Evolutionary conservation across 2,797 vertebrate genomes (phyloP).

Genomic region (Scolopax bukidnonensis): DNA sequence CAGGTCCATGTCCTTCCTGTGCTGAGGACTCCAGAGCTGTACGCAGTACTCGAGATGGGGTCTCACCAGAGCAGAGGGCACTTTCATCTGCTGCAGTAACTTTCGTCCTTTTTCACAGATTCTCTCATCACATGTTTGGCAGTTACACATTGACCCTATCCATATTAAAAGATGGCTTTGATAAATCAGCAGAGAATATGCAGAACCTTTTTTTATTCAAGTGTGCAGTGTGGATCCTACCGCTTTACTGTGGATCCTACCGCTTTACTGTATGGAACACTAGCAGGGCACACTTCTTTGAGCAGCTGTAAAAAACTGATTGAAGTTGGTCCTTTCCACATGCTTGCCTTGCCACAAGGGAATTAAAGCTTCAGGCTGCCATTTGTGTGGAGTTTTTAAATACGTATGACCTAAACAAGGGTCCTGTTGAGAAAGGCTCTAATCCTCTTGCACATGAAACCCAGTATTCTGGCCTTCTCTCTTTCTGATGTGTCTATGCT

Average conservation of each 20-base stretch:
- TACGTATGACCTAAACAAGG: constrained; percentile 29
- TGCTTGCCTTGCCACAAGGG: not conserved
- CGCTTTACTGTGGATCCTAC: not conserved
- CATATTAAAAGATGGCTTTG: not conserved
- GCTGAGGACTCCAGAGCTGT: too few species aligned
- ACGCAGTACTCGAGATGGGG: too few species aligned
- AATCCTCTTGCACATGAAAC: not conserved
- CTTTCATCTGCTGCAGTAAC: not conserved
- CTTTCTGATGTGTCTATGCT: not conserved
- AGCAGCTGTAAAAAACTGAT: not conserved
- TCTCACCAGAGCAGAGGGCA: too few species aligned
- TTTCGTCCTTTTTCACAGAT: not conserved
- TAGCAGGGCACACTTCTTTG: not conserved
- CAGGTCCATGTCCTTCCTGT: too few species aligned
- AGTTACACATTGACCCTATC: not conserved
- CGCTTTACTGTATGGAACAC: not conserved
- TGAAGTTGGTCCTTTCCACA: not conserved
- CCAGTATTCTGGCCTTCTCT: not conserved
- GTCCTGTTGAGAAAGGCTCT: not conserved
- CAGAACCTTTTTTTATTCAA: not conserved
- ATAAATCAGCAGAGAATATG: not conserved
- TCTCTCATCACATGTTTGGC: not conserved
- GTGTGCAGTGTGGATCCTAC: not conserved
- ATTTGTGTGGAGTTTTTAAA: constrained; percentile 16
- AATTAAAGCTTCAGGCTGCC: constrained; percentile 7